Evolutionary conservation across 2,113 vertebrate species (phyloP), one percentile per base, ranked within the genome.

Genomic region (Phalacrocorax aristotelis): DNA sequence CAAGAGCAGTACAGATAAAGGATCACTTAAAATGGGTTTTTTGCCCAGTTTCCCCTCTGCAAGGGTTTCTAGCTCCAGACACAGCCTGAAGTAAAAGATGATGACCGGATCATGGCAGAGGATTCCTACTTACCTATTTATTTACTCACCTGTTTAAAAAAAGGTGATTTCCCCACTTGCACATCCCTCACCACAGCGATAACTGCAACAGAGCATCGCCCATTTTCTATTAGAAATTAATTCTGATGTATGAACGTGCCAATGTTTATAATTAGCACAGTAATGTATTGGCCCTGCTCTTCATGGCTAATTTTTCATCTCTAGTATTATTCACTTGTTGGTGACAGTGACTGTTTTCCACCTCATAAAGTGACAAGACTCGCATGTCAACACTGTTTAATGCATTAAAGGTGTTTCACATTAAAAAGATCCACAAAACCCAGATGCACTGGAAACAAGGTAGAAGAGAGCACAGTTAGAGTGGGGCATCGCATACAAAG

Each of bases 271-370:
- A 90, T 95, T 96, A 97, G 93, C 89, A 38, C 58, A 51, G 89
- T 89, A 83, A 92, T 64, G 87, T 65, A 72, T 12, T 51, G 83
- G 69, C 83, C 72, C 29, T 71, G 87, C 89, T 95, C 83, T 78
- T 92, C 91, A 70, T 4, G 57, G 84, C 72, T 95, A 36, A 79
- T 94, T 96, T 93, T 79, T 87, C 83, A 84, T 94, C 72, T 69
- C 89, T 46, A 20, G 78, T 87, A 62, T 46, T 80, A 77, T 81
- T 92, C 91, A 61, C 72, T 92, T n/a, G 46, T 17, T n/a, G 55
- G 83, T 95, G 89, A 90, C 91, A 93, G 91, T 72, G 89, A 83
- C 74, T 71, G 77, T 84, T 96, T 91, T 91, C 89, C 93, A 84
- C 64, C 87, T 87, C 95, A 62, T 42, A 34, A 76, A 81, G 87